Evolutionary conservation across 53 echinoderm and acorn worm species (phyloP).

Genomic region (Echinarachnius parma): DNA sequence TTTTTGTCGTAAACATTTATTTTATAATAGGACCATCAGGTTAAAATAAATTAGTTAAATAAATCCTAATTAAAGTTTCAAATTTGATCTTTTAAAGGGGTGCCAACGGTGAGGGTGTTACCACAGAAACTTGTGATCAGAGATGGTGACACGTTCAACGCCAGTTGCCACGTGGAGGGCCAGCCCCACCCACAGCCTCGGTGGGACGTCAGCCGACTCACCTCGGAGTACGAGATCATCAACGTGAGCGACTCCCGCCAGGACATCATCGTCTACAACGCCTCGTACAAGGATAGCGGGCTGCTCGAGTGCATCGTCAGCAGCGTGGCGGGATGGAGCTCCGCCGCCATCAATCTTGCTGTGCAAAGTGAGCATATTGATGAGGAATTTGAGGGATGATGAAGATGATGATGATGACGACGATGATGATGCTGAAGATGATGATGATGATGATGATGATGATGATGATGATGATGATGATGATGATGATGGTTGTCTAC

Average conservation of each 20-base stretch:
- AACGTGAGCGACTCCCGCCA: slow-evolving; percentile 14
- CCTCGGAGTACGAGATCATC: slow-evolving; percentile 8
- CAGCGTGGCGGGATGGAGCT: slow-evolving; percentile 35
- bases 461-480: no score
- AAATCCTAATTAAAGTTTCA: no score
- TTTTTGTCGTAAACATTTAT: no score
- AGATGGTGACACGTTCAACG: slow-evolving; percentile 25
- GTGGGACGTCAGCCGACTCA: slow-evolving; percentile 23
- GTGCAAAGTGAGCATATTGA: slow-evolving; percentile 20
- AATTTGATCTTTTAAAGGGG: no score
- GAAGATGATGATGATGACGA: no score
- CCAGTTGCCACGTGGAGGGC: slow-evolving; percentile 17
- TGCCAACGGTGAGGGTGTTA: slow-evolving; percentile 19
- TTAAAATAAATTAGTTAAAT: no score
- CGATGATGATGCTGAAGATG: no score
- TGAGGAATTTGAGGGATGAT: neutral
- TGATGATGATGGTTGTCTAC: no score
- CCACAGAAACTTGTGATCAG: neutral
- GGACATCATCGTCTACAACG: slow-evolving; percentile 23
- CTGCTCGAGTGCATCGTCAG: slow-evolving; percentile 29
- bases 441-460: no score
- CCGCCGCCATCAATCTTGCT: slow-evolving; percentile 21
- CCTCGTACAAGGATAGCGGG: slow-evolving; percentile 22
- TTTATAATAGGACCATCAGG: no score
- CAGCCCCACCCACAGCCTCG: slow-evolving; percentile 1